Percentiles rank a stretch among this genome's conserved stretches.
Conservation (phyloP, 2,113 vertebrate genomes). For the Manacus vitellinus region DNA sequence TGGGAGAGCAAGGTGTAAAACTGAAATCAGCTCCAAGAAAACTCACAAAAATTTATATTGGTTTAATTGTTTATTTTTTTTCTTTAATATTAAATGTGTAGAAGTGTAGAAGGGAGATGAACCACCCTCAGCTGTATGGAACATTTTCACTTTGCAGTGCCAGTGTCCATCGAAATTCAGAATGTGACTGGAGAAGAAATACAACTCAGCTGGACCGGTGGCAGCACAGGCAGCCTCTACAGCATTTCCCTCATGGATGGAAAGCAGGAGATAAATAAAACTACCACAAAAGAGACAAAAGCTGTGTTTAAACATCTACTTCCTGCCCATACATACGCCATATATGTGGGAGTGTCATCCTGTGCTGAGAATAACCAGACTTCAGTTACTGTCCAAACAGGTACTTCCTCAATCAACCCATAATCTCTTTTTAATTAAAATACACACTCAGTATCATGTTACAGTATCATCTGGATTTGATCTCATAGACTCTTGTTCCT, state of each 20-base stretch:
- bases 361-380: background rate
- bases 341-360: constrained; percentile 14
- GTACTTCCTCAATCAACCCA: background rate
- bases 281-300: background rate
- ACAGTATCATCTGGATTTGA: background rate
- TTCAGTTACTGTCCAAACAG: constrained; percentile 40
- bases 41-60: background rate
- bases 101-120: background rate
- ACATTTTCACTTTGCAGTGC: constrained; percentile 6
- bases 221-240: background rate
- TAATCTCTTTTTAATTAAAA: background rate
- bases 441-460: background rate
- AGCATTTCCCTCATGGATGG: background rate
- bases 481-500: background rate
- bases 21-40: background rate
- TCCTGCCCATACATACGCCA: background rate
- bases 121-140: background rate
- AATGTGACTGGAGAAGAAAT: background rate
- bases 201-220: background rate
- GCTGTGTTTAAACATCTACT: background rate
- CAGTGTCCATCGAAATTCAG: background rate
- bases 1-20: background rate
- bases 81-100: background rate
- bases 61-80: background rate
- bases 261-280: background rate